These are phyloP conservation scores for Clarias pachynema DNA, from an alignment of 2,797 vertebrate species.

Conservation along the genomic window DNA sequence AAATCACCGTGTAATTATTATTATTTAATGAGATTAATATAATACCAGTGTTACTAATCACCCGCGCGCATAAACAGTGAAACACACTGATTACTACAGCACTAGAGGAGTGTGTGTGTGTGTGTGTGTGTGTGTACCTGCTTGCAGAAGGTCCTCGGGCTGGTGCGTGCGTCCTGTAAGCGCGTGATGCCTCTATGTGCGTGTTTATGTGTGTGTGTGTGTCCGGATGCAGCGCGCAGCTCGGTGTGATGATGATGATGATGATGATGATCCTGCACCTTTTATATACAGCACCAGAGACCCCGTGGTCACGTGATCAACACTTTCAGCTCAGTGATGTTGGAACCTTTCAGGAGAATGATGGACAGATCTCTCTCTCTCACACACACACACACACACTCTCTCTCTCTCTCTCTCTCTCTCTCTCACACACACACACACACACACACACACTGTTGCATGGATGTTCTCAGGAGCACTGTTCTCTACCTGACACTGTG, in stretches of 20 bases:
- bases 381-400: too few relatives aligned
- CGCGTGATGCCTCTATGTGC: background rate
- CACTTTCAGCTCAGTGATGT: conserved; percentile 2
- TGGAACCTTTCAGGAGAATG: conserved; percentile 4
- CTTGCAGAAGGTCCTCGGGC: background rate
- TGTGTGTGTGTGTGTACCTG: conserved; percentile 6
- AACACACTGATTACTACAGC: too few relatives aligned
- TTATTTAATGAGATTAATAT: background rate
- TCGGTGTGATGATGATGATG: background rate
- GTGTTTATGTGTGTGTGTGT: background rate
- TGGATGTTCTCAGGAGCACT: too few relatives aligned
- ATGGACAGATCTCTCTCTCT: background rate
- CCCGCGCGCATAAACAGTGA: background rate
- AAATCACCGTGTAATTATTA: background rate
- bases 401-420: too few relatives aligned
- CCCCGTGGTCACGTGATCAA: background rate
- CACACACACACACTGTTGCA: too few relatives aligned
- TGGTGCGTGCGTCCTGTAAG: conserved; percentile 3
- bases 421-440: too few relatives aligned
- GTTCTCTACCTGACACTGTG: too few relatives aligned
- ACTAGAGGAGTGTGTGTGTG: background rate
- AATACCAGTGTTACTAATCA: too few relatives aligned
- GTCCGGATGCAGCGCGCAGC: background rate
- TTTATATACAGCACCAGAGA: background rate
- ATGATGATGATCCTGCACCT: conserved; percentile 13